Evolutionary conservation across 2,113 vertebrate genomes (phyloP).

Genomic region (Cololabis saira): DNA sequence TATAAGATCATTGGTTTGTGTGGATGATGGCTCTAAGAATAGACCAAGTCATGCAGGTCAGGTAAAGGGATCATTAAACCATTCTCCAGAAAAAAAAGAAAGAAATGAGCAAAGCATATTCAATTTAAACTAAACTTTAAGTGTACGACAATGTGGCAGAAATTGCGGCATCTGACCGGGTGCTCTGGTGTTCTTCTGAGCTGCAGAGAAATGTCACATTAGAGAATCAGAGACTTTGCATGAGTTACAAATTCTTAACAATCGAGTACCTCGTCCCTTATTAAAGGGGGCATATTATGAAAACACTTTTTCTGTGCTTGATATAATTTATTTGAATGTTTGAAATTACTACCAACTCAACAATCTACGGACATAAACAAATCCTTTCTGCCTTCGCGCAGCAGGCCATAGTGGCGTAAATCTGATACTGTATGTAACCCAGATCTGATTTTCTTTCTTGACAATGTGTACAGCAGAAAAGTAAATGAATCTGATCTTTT

Average conservation of each 20-base stretch:
- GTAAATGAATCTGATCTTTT: no score
- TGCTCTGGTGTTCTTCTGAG: constrained; percentile 8
- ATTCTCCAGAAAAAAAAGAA: constrained; percentile 8
- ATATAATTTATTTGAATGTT: no score
- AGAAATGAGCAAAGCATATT: constrained; percentile 28
- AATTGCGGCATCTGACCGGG: constrained; percentile 1
- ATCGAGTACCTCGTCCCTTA: background rate
- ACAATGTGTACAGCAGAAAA: no score
- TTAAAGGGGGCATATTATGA: background rate
- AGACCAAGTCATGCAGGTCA: constrained; percentile 58
- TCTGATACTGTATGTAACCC: no score
- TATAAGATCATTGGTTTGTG: constrained; percentile 43
- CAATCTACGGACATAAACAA: no score
- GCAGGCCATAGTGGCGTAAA: no score
- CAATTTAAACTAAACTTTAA: constrained; percentile 33
- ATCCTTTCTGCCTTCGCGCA: no score
- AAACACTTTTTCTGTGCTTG: no score
- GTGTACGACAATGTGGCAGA: constrained; percentile 25
- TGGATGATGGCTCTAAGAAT: constrained; percentile 44
- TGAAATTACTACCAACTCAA: no score
- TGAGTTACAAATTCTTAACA: background rate
- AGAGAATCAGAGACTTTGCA: background rate
- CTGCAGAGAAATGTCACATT: constrained; percentile 10
- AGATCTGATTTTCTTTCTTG: no score
- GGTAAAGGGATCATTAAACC: constrained; percentile 56